phyloP scores from a whole-genome alignment of 2,888 invertebrate genomes.

The Uloborus plumipes region DNA sequence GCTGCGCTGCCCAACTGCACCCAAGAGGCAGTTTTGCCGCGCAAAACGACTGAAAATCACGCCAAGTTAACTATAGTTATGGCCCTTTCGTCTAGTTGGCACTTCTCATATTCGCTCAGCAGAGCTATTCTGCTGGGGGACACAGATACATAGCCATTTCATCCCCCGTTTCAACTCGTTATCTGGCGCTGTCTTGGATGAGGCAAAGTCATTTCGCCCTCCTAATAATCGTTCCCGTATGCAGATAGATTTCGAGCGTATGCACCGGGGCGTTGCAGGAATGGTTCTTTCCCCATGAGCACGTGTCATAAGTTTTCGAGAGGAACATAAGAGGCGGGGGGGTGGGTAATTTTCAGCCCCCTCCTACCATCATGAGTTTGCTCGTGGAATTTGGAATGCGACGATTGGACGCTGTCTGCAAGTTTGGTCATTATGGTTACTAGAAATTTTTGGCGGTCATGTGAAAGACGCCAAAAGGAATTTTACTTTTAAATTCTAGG shows the following conservation, averaged over 20 bases:
- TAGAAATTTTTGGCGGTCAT: slow-evolving; percentile 25
- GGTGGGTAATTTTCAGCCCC: slow-evolving; percentile 6
- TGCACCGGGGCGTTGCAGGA: slow-evolving; percentile 21
- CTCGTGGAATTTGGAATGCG: slow-evolving; percentile 33
- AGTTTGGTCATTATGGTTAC: slow-evolving; percentile 16
- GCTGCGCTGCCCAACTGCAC: neutral
- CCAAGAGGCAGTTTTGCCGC: slow-evolving; percentile 12
- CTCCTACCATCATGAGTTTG: neutral
- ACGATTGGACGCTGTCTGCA: slow-evolving; percentile 60
- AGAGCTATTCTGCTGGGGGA: slow-evolving; percentile 13
- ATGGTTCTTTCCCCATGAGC: slow-evolving; percentile 35
- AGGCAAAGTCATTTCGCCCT: slow-evolving; percentile 40
- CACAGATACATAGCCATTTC: neutral
- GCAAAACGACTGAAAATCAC: neutral
- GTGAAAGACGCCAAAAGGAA: slow-evolving; percentile 11
- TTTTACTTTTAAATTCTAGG: no score
- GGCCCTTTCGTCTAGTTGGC: slow-evolving; percentile 42
- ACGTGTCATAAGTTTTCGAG: slow-evolving; percentile 50
- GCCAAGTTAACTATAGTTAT: slow-evolving; percentile 11
- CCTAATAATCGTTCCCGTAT: slow-evolving; percentile 57
- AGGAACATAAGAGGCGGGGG: neutral
- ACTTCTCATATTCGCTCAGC: slow-evolving; percentile 22
- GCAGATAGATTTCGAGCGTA: slow-evolving; percentile 42
- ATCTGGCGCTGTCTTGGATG: slow-evolving; percentile 21
- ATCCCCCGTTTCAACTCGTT: slow-evolving; percentile 39